A percentile compares a stretch with the other conserved stretches of the same genome.
Conservation (phyloP, 2,888 invertebrate species). For the Pristionchus japonicus region DNA sequence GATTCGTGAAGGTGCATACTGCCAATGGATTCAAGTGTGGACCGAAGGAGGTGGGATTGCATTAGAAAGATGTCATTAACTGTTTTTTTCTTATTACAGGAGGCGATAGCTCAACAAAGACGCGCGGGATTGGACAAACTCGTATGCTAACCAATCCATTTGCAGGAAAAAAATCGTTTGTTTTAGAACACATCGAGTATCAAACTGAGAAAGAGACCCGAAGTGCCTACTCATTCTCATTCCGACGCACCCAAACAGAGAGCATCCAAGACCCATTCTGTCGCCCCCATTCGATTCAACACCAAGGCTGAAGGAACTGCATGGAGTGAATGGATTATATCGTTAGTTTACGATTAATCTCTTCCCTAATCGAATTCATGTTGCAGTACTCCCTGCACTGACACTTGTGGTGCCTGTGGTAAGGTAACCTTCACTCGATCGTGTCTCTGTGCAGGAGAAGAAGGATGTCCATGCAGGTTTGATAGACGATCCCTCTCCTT, state of each 20-base stretch:
- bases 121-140: background rate
- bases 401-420: constrained; percentile 8
- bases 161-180: background rate
- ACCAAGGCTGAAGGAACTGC: background rate
- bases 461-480: background rate
- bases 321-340: constrained; percentile 2
- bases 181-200: background rate
- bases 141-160: background rate
- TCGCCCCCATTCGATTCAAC: no score
- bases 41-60: background rate
- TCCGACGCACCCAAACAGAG: no score
- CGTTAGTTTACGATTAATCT: background rate
- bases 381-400: constrained; percentile 15
- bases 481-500: background rate
- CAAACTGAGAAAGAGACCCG: background rate
- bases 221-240: background rate
- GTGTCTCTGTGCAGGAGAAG: constrained; percentile 30
- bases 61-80: no score
- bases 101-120: background rate
- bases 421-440: background rate
- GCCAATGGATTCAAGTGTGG: background rate
- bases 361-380: background rate
- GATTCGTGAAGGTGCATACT: background rate
- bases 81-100: background rate
- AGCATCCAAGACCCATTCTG: no score